Percentiles rank a stretch among this genome's conserved stretches.
Evolutionary conservation across 2,888 invertebrate species (phyloP).

Genomic region (Amphipyra tragopoginis): DNA sequence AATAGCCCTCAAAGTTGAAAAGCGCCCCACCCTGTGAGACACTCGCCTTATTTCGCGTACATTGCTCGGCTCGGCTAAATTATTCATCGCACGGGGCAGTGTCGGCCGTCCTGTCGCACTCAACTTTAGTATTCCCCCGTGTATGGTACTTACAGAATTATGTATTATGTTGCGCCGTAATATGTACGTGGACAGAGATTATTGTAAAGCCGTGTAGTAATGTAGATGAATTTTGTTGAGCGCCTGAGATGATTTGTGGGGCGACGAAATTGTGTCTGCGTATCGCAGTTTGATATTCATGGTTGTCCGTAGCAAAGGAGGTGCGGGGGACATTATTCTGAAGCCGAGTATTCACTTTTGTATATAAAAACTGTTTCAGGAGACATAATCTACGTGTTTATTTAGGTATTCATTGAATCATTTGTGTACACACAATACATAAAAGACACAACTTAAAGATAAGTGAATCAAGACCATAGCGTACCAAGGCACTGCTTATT

Average conservation of each 20-base stretch:
- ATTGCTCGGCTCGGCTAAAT: slow-evolving; percentile 64
- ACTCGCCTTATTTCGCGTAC: slow-evolving; percentile 54
- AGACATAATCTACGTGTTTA: no score
- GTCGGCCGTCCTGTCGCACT: slow-evolving; percentile 67
- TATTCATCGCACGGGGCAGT: slow-evolving; percentile 67
- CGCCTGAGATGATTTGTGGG: not conserved
- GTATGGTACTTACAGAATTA: slow-evolving; percentile 77
- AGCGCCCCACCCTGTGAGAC: slow-evolving; percentile 22
- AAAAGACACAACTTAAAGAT: no score
- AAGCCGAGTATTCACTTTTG: no score
- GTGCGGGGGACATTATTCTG: no score
- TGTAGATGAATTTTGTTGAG: slow-evolving; percentile 8
- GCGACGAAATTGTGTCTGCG: not conserved
- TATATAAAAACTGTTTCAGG: no score
- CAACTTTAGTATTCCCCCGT: slow-evolving; percentile 71
- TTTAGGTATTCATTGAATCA: no score
- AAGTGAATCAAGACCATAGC: no score
- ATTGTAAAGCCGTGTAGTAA: slow-evolving; percentile 40
- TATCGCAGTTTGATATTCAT: no score
- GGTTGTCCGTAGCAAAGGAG: no score
- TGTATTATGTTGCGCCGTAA: slow-evolving; percentile 65
- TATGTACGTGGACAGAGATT: slow-evolving; percentile 61
- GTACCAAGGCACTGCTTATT: no score
- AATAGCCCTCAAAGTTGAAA: slow-evolving; percentile 32
- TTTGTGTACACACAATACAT: no score